These are phyloP conservation scores for Pocillopora grandis DNA, from an alignment of 92 coral and sea anemone genomes.

Conservation along the genomic window DNA sequence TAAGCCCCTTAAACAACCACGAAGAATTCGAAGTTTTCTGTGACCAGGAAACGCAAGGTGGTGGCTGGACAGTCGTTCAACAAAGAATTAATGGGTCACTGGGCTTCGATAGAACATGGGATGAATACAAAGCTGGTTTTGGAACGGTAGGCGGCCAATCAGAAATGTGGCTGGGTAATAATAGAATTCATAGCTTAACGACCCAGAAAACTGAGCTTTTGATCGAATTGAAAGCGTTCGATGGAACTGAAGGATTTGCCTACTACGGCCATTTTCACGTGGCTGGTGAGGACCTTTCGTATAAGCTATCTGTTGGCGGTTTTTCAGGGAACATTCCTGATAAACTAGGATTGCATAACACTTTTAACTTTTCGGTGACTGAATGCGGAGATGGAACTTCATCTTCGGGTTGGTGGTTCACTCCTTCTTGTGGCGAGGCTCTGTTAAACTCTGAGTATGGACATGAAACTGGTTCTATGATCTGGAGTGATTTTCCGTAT, in stretches of 20 bases:
- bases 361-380: not conserved
- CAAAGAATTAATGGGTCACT: not conserved
- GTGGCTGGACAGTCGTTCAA: slow-evolving; percentile 74
- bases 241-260: slow-evolving; percentile 13
- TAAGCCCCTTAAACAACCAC: slow-evolving; percentile 33
- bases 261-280: slow-evolving; percentile 37
- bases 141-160: slow-evolving; percentile 34
- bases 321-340: slow-evolving; percentile 44
- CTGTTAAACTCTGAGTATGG: slow-evolving; percentile 12
- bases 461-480: not conserved
- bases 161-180: slow-evolving; percentile 57
- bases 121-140: slow-evolving; percentile 52
- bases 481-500: slow-evolving; percentile 13
- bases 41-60: slow-evolving; percentile 70
- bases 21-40: slow-evolving; percentile 56
- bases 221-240: slow-evolving; percentile 15
- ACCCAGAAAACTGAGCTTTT: slow-evolving; percentile 39
- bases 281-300: not conserved
- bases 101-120: slow-evolving; percentile 12
- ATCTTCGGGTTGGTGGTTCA: slow-evolving; percentile 26
- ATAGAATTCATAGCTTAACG: slow-evolving; percentile 40
- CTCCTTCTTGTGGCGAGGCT: slow-evolving; percentile 1
- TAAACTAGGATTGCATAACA: not conserved
- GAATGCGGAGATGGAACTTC: not conserved
- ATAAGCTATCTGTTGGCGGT: slow-evolving; percentile 5